Evolutionary conservation across 2,888 invertebrate genomes (phyloP).

Genomic region (Ennomos erosarius): DNA sequence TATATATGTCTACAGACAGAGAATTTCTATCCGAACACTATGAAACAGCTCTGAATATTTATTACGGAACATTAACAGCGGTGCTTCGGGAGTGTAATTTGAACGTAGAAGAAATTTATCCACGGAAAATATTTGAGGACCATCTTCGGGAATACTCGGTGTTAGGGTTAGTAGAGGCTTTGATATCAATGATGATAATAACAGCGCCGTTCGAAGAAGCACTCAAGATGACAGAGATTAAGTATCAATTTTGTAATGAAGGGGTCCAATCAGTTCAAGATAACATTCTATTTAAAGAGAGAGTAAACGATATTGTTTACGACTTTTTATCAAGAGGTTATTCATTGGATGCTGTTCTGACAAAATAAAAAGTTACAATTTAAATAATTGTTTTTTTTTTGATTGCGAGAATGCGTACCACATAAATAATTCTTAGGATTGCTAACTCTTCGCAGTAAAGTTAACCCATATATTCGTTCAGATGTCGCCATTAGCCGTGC

Average conservation of each 20-base stretch:
- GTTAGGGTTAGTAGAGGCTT: conserved; percentile 68
- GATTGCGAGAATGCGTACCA: background rate
- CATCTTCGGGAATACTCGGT: conserved; percentile 66
- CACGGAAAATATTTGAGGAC: conserved; percentile 55
- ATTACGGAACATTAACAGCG: conserved; percentile 66
- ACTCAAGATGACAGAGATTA: conserved; percentile 65
- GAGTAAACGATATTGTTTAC: conserved; percentile 67
- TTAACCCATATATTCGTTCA: conserved; percentile 24
- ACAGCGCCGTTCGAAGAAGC: conserved; percentile 67
- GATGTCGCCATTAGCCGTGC: conserved; percentile 27
- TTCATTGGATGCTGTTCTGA: conserved; percentile 54
- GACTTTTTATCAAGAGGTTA: conserved; percentile 65
- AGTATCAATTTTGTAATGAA: conserved; percentile 55
- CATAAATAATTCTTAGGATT: conserved; percentile 13
- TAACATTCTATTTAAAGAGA: conserved; percentile 55
- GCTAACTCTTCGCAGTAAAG: conserved; percentile 19
- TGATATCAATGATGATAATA: conserved; percentile 74
- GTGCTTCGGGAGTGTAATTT: conserved; percentile 65
- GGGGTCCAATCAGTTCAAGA: conserved; percentile 49
- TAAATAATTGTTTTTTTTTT: background rate
- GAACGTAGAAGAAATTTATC: conserved; percentile 59
- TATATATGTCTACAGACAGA: conserved; percentile 65
- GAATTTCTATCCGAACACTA: conserved; percentile 61
- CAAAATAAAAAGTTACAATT: conserved; percentile 41
- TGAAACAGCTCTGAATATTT: conserved; percentile 58